A percentile compares a stretch with the other conserved stretches of the same genome.
Evolutionary conservation across 2,113 vertebrate genomes (phyloP).

Genomic region (Chaetura pelagica): DNA sequence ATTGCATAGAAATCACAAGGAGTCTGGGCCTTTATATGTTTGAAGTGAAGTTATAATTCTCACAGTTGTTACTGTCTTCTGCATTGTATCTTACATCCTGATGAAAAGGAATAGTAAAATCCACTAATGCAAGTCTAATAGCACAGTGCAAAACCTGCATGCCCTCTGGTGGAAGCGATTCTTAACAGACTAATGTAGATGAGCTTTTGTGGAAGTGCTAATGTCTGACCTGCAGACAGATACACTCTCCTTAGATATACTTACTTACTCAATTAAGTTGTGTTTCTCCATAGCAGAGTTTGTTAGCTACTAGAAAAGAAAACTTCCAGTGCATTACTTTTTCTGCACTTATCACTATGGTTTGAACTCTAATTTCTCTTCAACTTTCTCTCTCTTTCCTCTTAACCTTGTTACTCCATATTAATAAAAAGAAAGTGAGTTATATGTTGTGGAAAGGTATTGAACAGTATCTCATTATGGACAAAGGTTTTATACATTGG

Average conservation of each 20-base stretch:
- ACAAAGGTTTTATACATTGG: neutral
- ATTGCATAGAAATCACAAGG: neutral
- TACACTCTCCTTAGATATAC: neutral
- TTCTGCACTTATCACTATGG: neutral
- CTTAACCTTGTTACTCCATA: neutral
- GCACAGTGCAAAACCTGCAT: constrained; percentile 27
- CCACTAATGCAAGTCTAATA: neutral
- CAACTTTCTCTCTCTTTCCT: neutral
- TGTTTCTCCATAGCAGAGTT: neutral
- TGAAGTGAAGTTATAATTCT: neutral
- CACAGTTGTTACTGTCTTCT: neutral
- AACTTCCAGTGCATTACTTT: neutral
- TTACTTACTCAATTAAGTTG: neutral
- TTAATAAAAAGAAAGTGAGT: neutral
- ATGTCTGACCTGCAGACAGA: neutral
- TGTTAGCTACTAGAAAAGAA: neutral
- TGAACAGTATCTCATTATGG: neutral
- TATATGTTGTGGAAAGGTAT: neutral
- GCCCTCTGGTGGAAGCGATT: constrained; percentile 63
- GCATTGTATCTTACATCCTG: neutral
- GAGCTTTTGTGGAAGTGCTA: neutral
- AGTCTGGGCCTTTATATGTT: neutral
- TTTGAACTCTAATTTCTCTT: neutral
- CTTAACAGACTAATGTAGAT: neutral
- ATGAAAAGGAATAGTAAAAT: neutral